Conservation (phyloP, 1,140 invertebrate species). For the Hycleus phaleratus region DNA sequence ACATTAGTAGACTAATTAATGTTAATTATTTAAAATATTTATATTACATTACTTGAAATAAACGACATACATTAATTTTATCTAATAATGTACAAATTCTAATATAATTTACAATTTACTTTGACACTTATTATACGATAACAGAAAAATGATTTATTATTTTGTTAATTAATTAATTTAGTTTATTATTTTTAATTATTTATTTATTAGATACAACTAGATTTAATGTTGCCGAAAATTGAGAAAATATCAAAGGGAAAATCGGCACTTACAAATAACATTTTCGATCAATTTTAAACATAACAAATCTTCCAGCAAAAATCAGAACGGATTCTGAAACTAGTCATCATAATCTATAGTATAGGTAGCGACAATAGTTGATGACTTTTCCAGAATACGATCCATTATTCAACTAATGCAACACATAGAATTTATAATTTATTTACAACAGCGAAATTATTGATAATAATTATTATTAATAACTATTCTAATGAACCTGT, state of each 20-base stretch:
- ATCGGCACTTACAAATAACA: conserved; percentile 8
- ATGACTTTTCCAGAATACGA: neutral
- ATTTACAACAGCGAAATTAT: conserved; percentile 24
- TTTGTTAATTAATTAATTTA: no score
- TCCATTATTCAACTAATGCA: neutral
- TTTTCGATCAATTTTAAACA: no score
- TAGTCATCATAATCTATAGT: neutral
- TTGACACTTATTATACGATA: conserved; percentile 12
- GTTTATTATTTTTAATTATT: no score
- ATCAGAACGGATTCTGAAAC: neutral
- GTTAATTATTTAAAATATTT: conserved; percentile 14
- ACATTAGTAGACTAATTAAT: conserved; percentile 16
- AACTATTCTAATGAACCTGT: conserved; percentile 24
- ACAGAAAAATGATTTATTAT: neutral
- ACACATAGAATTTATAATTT: conserved; percentile 13
- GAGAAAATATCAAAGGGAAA: neutral
- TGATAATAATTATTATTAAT: neutral
- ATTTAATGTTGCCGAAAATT: no score
- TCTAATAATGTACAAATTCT: conserved; percentile 15
- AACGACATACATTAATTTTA: conserved; percentile 9
- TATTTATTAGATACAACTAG: no score
- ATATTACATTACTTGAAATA: conserved; percentile 14
- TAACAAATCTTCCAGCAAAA: no score
- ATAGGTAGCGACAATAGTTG: neutral
- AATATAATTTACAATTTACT: conserved; percentile 13